Evolutionary conservation across 2,113 vertebrate species (phyloP).

Genomic region (chimpanzee (Pan troglodytes)): DNA sequence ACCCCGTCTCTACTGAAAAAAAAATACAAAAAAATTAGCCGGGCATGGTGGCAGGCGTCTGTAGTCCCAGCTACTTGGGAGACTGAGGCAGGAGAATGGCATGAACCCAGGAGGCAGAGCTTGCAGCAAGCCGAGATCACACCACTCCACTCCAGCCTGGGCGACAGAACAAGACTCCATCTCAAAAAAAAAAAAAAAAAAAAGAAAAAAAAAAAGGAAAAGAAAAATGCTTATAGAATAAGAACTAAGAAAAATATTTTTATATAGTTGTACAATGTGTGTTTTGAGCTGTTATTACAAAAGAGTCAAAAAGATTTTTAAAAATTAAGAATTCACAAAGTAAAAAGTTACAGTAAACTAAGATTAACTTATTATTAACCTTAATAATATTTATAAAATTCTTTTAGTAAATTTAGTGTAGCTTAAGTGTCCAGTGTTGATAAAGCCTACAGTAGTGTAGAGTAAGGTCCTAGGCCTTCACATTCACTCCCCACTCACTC

Average conservation of each 20-base stretch:
- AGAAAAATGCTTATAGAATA: neutral
- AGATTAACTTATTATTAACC: neutral
- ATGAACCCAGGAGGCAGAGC: too few species aligned
- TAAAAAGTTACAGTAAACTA: neutral
- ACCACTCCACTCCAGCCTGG: too few species aligned
- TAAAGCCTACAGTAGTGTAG: neutral
- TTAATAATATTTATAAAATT: neutral
- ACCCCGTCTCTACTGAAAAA: too few species aligned
- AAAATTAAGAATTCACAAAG: neutral
- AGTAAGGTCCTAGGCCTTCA: neutral
- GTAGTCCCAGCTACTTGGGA: too few species aligned
- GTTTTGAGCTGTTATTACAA: neutral
- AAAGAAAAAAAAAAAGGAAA: neutral
- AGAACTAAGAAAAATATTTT: neutral
- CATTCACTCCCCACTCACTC: neutral
- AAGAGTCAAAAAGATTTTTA: neutral
- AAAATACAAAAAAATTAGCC: too few species aligned
- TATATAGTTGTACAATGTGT: neutral
- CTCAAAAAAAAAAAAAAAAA: too few species aligned
- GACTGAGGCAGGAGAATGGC: too few species aligned
- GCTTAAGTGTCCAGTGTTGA: neutral
- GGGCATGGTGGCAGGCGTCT: fast-evolving
- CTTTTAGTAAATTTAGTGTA: neutral
- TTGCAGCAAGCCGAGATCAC: too few species aligned
- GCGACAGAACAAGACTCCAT: too few species aligned